These are phyloP conservation scores for Hydrocynus forskahlii DNA, from an alignment of 2,797 vertebrate species.

Conservation along the genomic window DNA sequence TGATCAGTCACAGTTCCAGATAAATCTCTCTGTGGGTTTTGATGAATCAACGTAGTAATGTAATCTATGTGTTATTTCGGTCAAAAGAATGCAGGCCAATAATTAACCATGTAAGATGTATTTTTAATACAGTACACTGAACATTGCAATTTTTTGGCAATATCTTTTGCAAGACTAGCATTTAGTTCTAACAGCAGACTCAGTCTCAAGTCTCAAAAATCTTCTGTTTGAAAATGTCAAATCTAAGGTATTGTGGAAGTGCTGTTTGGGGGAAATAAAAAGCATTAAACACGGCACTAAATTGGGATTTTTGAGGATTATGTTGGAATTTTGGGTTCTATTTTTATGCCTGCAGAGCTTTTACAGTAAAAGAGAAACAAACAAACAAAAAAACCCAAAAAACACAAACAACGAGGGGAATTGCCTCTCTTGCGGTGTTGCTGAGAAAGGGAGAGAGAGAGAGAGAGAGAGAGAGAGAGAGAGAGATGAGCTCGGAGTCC, in stretches of 20 bases:
- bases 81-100: too few relatives aligned
- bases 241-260: background rate
- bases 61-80: too few relatives aligned
- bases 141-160: too few relatives aligned
- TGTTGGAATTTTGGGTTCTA: constrained; percentile 9
- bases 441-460: constrained; percentile 4
- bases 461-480: background rate
- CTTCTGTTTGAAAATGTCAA: background rate
- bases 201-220: background rate
- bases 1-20: too few relatives aligned
- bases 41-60: too few relatives aligned
- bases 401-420: constrained; percentile 1
- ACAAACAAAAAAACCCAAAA: too few relatives aligned
- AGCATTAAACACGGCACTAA: background rate
- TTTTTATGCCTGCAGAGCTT: constrained; percentile 5
- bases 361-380: background rate
- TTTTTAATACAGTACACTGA: too few relatives aligned
- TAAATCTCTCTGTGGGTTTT: too few relatives aligned
- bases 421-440: constrained; percentile 13
- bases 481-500: constrained; percentile 48
- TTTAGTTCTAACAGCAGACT: too few relatives aligned
- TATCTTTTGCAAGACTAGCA: too few relatives aligned
- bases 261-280: background rate
- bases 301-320: background rate
- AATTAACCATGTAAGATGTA: too few relatives aligned